Percentiles rank a stretch among this genome's conserved stretches.
phyloP scores from a whole-genome alignment of 2,888 invertebrate genomes.

The Thymelicus acteon region DNA sequence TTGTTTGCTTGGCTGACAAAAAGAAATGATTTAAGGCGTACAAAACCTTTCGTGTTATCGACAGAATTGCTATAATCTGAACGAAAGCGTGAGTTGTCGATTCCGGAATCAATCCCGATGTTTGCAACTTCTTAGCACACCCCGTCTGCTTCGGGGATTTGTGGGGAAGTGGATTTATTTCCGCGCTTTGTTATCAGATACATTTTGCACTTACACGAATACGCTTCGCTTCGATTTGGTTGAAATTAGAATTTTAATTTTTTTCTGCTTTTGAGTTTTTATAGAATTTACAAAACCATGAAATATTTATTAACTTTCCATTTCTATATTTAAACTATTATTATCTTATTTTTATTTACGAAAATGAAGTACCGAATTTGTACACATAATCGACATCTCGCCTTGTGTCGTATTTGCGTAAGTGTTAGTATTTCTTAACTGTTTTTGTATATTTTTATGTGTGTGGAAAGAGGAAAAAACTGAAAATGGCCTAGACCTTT shows the following conservation, averaged over 20 bases:
- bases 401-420: too few species aligned
- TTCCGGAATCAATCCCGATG: conserved; percentile 32
- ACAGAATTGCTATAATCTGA: conserved; percentile 32
- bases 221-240: background rate
- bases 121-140: conserved; percentile 28
- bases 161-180: conserved; percentile 1
- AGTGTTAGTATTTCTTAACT: too few species aligned
- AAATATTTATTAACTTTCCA: too few species aligned
- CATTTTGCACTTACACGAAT: background rate
- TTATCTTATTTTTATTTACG: too few species aligned
- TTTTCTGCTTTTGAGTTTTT: too few species aligned
- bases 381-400: too few species aligned
- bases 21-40: conserved; percentile 35
- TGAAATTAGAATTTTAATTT: background rate
- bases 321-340: too few species aligned
- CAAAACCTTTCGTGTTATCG: conserved; percentile 31
- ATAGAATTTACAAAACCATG: too few species aligned
- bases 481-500: too few species aligned
- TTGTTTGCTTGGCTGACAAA: conserved; percentile 30
- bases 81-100: conserved; percentile 22
- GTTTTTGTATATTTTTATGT: too few species aligned
- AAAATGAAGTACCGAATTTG: too few species aligned
- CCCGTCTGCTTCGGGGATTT: conserved; percentile 19
- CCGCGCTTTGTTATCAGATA: background rate
- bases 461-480: too few species aligned